A percentile compares a stretch with the other conserved stretches of the same genome.
Evolutionary conservation across 2,888 invertebrate species (phyloP).

Genomic region (Sminthurinus aureus): DNA sequence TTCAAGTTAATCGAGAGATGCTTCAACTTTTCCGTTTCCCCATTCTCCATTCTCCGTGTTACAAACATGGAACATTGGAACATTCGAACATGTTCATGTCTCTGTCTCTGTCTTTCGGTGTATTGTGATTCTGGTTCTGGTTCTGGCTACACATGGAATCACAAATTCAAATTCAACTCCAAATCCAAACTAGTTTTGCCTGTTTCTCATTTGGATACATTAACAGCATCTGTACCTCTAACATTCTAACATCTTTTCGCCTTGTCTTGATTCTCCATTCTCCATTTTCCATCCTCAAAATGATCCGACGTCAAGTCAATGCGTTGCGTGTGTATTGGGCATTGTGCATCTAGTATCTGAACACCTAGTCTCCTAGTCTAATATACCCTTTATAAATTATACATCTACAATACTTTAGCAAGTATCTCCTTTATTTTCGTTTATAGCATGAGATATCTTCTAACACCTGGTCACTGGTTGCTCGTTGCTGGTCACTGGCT

Average conservation of each 20-base stretch:
- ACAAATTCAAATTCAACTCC: too few species aligned
- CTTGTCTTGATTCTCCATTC: background rate
- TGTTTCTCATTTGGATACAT: constrained; percentile 31
- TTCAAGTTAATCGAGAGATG: background rate
- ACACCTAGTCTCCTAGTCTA: constrained; percentile 24
- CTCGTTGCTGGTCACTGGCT: too few species aligned
- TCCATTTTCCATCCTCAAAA: background rate
- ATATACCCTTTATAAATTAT: background rate
- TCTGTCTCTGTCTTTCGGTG: constrained; percentile 7
- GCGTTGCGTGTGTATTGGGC: background rate
- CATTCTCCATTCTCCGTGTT: background rate
- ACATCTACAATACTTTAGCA: background rate
- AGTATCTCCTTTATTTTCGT: too few species aligned
- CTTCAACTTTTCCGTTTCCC: background rate
- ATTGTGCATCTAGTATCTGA: background rate
- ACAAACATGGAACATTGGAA: constrained; percentile 3
- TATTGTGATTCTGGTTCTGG: background rate
- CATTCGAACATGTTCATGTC: background rate
- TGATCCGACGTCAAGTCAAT: too few species aligned
- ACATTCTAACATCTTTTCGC: constrained; percentile 1
- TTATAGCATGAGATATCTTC: too few species aligned
- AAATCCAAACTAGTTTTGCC: constrained; percentile 20
- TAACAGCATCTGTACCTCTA: constrained; percentile 19
- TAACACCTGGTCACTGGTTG: too few species aligned
- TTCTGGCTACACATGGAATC: background rate